A percentile compares a stretch with the other conserved stretches of the same genome.
phyloP scores from a whole-genome alignment of 2,797 vertebrate genomes.

The Chiloscyllium punctatum region DNA sequence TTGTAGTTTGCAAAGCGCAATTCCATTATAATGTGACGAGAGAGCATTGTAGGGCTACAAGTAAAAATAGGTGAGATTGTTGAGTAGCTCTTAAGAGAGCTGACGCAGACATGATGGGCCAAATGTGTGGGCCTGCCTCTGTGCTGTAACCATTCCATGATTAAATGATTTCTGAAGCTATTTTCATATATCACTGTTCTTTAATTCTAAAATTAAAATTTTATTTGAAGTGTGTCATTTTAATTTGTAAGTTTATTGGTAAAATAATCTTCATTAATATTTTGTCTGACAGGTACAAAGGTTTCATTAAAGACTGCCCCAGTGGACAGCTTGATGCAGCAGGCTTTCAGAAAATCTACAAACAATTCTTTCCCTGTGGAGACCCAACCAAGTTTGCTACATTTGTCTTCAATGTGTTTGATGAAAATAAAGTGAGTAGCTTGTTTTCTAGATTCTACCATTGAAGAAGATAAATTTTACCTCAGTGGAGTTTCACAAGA shows the following conservation, averaged over 20 bases:
- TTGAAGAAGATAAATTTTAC: background rate
- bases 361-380: conserved; percentile 96
- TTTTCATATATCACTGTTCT: background rate
- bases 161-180: background rate
- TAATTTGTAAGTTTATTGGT: conserved; percentile 9
- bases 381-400: conserved; percentile 98
- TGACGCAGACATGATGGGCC: background rate
- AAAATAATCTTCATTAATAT: background rate
- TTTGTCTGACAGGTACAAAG: conserved; percentile 79
- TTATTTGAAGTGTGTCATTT: background rate
- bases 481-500: no score
- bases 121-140: background rate
- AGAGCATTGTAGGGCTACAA: background rate
- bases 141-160: background rate
- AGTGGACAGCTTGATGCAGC: conserved; percentile 90
- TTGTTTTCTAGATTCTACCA: background rate
- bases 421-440: conserved; percentile 87
- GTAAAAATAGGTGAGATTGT: background rate
- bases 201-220: background rate
- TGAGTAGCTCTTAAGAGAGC: background rate
- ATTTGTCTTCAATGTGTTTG: conserved; percentile 97
- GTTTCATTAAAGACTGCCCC: conserved; percentile 98
- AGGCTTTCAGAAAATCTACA: conserved; percentile 98
- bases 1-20: background rate
- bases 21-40: background rate